Base-by-base conservation (phyloP, 2,797 vertebrate genomes). In the Chaunax sp. region DNA sequence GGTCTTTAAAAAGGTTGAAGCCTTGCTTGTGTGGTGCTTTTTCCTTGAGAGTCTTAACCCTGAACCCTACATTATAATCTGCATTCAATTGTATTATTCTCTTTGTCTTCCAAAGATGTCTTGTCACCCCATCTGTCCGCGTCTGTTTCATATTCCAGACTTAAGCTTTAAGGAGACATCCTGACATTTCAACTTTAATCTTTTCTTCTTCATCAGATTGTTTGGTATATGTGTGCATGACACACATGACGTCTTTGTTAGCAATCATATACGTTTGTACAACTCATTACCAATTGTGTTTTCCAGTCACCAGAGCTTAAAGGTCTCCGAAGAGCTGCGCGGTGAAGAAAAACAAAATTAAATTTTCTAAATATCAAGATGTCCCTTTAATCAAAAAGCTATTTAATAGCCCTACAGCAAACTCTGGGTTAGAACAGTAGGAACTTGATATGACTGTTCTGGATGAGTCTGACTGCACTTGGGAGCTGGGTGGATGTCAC, bases 361-460 rank as follows among this genome's bases (percentile, higher is more conserved):
- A 47, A 49, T 57, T 58, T 71, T 67, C n/a, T 40, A 79, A 86
- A 81, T 71, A 71, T 74, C 59, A 72, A 43, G 62, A 80, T 83
- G 78, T 50, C 57, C 33, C 70, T 80, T 82, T 61, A 73, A 58
- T 71, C 55, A 43, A 33, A 40, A 40, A 78, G 72, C 68, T 61
- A 23, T 77, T 60, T 64, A 59, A 71, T 19, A 41, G 69, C 63
- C 68, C 49, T 37, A 20, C 62, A 64, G 85, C 78, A 84, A 80
- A 78, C 63, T 85, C 80, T 87, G 87, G 85, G 83, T 90, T 84
- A 88, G 83, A 86, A 35, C 63, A 47, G 64, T 10, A 0, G 25
- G 76, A 75, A 70, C 33, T 47, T 28, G 43, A 62, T n/a, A n/a
- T n/a, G n/a, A n/a, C n/a, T n/a, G n/a, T n/a, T n/a, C 14, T 33